These are phyloP conservation scores for Heliconius hewitsoni DNA, from an alignment of 1,140 invertebrate genomes.

Conservation along the genomic window DNA sequence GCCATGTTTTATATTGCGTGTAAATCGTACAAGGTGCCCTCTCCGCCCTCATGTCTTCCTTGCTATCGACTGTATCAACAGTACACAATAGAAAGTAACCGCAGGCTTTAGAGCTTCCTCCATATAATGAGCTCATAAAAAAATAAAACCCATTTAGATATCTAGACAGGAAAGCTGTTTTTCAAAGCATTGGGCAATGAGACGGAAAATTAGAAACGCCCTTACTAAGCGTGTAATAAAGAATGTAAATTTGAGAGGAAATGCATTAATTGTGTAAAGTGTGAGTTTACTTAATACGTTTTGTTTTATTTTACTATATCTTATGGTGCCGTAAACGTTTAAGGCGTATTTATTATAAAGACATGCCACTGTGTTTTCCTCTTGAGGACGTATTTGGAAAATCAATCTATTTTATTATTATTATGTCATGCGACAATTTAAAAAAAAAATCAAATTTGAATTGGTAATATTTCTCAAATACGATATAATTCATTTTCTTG, in stretches of 20 bases:
- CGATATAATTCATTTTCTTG: too few species aligned
- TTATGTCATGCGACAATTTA: too few species aligned
- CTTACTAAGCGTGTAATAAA: not conserved
- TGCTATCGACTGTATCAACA: conserved; percentile 39
- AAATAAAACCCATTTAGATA: conserved; percentile 67
- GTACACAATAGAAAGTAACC: conserved; percentile 49
- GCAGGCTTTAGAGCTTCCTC: conserved; percentile 69
- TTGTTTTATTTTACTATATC: not conserved
- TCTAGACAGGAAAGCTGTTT: conserved; percentile 51
- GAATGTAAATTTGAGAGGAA: not conserved
- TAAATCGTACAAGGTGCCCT: not conserved
- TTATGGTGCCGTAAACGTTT: not conserved
- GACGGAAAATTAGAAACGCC: conserved; percentile 60
- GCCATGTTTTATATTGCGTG: conserved; percentile 2
- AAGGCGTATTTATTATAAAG: too few species aligned
- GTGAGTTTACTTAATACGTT: not conserved
- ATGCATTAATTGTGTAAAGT: not conserved
- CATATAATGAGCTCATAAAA: conserved; percentile 74
- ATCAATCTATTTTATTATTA: too few species aligned
- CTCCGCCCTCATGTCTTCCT: not conserved
- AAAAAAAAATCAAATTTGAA: too few species aligned
- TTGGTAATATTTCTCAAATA: too few species aligned
- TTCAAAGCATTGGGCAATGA: conserved; percentile 44
- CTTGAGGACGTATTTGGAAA: too few species aligned
- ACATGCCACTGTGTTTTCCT: too few species aligned